A percentile compares a stretch with the other conserved stretches of the same genome.
Evolutionary conservation across 1,140 invertebrate genomes (phyloP).

Genomic region (Papilio helenus): DNA sequence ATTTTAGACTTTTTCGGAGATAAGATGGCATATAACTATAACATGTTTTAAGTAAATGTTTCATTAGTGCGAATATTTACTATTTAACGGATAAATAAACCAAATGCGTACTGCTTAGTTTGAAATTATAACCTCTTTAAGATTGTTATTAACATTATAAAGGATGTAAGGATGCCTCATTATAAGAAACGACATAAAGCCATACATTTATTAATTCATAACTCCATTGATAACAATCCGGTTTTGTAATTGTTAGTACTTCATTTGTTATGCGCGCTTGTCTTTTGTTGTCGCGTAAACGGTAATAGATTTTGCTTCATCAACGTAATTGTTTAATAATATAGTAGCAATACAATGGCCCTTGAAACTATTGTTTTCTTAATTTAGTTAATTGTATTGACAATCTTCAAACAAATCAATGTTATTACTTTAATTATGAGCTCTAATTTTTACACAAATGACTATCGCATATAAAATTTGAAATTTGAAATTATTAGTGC

Average conservation of each 20-base stretch:
- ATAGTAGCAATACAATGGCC: not conserved
- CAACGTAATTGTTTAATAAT: constrained; percentile 1
- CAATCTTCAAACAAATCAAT: not conserved
- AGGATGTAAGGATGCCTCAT: constrained; percentile 7
- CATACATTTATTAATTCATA: constrained; percentile 2
- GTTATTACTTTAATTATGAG: not conserved
- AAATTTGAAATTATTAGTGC: too few relatives aligned
- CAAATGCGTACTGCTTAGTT: too few relatives aligned
- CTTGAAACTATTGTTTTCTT: not conserved
- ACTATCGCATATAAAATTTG: not conserved
- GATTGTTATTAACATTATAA: not conserved
- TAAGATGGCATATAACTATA: too few relatives aligned
- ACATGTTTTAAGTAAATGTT: too few relatives aligned
- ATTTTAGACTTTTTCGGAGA: too few relatives aligned
- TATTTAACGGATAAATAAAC: too few relatives aligned
- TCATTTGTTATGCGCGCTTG: constrained; percentile 6
- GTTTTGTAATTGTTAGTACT: not conserved
- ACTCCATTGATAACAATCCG: constrained; percentile 8
- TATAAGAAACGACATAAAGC: not conserved
- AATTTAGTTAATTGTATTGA: constrained; percentile 5
- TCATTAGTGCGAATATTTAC: too few relatives aligned
- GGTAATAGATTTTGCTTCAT: not conserved
- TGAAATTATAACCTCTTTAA: too few relatives aligned
- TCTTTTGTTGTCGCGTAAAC: not conserved
- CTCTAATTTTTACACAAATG: not conserved